phyloP scores from a whole-genome alignment of 2,888 invertebrate genomes.

The Bimastos eiseni region DNA sequence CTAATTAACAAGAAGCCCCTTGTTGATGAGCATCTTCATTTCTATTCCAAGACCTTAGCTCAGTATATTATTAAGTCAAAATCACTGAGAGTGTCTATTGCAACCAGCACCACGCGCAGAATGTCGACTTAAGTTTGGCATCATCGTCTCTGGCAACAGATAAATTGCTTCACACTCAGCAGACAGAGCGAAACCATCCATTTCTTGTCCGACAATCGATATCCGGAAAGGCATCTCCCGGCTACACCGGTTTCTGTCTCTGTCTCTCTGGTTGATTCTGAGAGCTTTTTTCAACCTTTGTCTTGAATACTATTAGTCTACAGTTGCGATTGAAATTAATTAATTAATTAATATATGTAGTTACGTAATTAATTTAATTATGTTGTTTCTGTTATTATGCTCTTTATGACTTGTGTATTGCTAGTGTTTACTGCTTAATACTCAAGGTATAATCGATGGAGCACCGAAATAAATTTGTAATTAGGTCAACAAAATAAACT shows the following conservation, averaged over 20 bases:
- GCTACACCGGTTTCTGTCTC: background rate
- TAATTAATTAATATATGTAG: no score
- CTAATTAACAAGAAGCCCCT: background rate
- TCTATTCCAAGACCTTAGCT: background rate
- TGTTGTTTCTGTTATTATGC: no score
- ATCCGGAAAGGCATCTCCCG: background rate
- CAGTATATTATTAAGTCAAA: background rate
- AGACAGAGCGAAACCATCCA: background rate
- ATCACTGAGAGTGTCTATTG: background rate
- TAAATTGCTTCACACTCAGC: background rate
- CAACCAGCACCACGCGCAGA: background rate
- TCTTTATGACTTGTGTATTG: no score
- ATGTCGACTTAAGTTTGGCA: background rate
- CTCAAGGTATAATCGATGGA: no score
- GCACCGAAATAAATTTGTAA: no score
- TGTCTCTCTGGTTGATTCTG: background rate
- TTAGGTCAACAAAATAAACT: no score
- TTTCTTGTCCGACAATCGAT: background rate
- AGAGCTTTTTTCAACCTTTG: background rate
- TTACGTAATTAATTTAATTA: no score
- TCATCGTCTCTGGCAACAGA: background rate
- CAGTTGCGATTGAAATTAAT: background rate
- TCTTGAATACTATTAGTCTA: background rate
- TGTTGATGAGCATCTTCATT: background rate
- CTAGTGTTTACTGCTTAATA: no score